phyloP scores from a whole-genome alignment of 2,797 vertebrate genomes.

The Hafferia zeledoni region DNA sequence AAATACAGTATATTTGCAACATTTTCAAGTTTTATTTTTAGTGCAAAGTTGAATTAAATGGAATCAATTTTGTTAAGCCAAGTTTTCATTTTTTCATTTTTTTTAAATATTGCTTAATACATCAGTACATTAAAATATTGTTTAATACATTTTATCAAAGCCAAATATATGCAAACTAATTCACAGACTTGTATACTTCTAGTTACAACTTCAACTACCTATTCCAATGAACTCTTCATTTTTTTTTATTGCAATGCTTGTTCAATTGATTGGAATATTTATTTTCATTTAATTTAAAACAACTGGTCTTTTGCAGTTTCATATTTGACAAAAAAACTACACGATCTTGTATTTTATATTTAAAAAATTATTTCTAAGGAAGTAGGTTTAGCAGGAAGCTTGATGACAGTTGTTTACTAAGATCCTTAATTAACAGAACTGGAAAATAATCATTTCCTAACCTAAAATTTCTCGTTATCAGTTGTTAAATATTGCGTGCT shows the following conservation, averaged over 20 bases:
- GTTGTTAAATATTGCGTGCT: background rate
- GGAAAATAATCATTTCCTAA: background rate
- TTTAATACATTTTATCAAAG: background rate
- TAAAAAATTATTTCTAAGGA: background rate
- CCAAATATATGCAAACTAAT: background rate
- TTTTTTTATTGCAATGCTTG: background rate
- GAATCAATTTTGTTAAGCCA: background rate
- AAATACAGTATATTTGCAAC: background rate
- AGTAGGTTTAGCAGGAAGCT: background rate
- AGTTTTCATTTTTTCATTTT: background rate
- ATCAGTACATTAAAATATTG: background rate
- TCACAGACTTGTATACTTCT: background rate
- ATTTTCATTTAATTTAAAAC: background rate
- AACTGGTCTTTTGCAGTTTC: background rate
- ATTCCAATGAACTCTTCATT: background rate
- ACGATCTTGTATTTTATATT: background rate
- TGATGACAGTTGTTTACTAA: background rate
- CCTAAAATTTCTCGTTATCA: background rate
- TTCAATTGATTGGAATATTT: background rate
- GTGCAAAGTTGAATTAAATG: background rate
- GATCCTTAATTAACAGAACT: background rate
- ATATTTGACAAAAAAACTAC: background rate
- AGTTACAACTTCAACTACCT: background rate
- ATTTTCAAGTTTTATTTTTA: background rate
- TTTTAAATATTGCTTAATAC: background rate